Evolutionary conservation across 2,113 vertebrate genomes (phyloP), one percentile per base, ranked within the genome.

Genomic region (Chamaetylas fuelleborni): DNA sequence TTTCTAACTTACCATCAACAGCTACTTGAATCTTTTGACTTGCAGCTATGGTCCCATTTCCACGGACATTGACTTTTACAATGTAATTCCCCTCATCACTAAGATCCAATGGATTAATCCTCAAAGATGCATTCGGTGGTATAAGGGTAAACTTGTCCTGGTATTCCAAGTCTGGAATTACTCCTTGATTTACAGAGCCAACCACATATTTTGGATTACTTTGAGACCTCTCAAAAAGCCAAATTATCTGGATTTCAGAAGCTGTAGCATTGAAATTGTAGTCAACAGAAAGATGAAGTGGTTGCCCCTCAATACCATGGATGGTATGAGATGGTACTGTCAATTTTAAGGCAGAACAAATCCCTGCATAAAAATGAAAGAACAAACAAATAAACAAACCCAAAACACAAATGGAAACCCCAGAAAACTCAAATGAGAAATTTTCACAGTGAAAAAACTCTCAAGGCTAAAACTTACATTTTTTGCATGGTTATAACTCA

Each of bases 81-180:
- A 98, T 98, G 53, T 98, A 98, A 87, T 97, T 98, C 45, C 98
- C 98, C 78, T 98, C 98, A 53, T 98, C 98, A 8, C 87, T 95
- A 71, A 96, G 77, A 48, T 86, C 92, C 89, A 98, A 91, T 14
- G 97, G 96, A 36, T 97, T 96, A 93, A 98, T 98, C 71, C 97
- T 92, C 88, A 98, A 72, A 84, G 98, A 98, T 4, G 98, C 98
- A 42, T 98, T 98, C 0, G 98, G 98, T 25, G 98, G 98, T 42
- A 72, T 36, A 76, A 98, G 97, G 71, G 97, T 97, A 95, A 98
- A 98, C 61, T 98, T 98, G 90, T 98, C 96, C 54, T 96, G 97
- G 58, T 97, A 98, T 95, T 98, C 98, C 88, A 98, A 82, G 81
- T 98, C 98, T 6, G 98, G 97, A 91, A 98, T 92, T 83, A 98